These are phyloP conservation scores for Phytoseiulus persimilis DNA, from an alignment of 2,888 invertebrate genomes.

Conservation along the genomic window DNA sequence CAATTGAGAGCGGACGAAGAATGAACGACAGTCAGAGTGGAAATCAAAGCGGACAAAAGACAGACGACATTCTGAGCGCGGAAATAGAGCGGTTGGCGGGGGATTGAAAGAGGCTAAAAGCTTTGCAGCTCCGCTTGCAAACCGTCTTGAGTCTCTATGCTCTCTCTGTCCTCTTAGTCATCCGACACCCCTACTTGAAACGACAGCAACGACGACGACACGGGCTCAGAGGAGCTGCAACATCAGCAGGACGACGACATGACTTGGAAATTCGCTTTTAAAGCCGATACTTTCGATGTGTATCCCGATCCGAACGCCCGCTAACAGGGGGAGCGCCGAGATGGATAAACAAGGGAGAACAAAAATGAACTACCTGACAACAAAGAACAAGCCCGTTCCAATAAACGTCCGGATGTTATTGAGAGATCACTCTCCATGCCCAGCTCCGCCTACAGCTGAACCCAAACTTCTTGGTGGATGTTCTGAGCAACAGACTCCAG, in stretches of 20 bases:
- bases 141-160: neutral
- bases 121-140: neutral
- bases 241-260: neutral
- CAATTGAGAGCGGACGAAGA: neutral
- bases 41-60: neutral
- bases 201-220: neutral
- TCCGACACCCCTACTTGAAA: neutral
- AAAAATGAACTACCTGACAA: neutral
- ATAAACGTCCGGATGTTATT: no score
- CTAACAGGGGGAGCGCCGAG: no score
- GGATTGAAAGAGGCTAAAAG: neutral
- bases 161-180: neutral
- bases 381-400: neutral
- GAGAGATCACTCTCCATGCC: no score
- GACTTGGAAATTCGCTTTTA: neutral
- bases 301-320: neutral
- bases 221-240: neutral
- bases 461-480: no score
- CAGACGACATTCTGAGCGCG: neutral
- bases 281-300: neutral
- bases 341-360: neutral
- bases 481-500: no score
- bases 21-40: neutral
- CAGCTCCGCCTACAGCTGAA: no score
- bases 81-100: neutral